These are phyloP conservation scores for Anguilla anguilla DNA, from an alignment of 2,797 vertebrate species.

Conservation along the genomic window DNA sequence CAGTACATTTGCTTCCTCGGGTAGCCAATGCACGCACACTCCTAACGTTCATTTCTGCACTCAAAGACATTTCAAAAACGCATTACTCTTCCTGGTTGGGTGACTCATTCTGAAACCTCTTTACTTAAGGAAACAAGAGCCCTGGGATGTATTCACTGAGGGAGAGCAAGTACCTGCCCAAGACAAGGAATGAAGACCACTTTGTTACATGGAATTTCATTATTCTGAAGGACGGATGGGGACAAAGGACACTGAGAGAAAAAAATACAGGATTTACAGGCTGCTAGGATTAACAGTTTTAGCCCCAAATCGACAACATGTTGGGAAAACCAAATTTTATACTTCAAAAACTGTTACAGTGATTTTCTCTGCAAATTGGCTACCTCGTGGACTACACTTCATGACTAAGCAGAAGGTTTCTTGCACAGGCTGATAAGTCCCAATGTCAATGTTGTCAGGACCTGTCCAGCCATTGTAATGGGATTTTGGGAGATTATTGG, in stretches of 20 bases:
- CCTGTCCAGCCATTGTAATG: neutral
- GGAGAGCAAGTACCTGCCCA: conserved; percentile 31
- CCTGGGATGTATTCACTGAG: conserved; percentile 22
- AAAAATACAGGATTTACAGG: neutral
- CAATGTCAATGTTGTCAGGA: neutral
- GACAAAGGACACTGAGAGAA: neutral
- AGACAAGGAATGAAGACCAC: conserved; percentile 31
- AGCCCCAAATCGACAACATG: neutral
- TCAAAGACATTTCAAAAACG: neutral
- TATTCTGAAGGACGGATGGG: conserved; percentile 30
- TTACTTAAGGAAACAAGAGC: neutral
- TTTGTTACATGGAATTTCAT: conserved; percentile 24
- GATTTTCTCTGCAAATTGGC: neutral
- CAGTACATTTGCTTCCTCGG: neutral
- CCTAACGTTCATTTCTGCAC: neutral
- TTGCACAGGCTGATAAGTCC: neutral
- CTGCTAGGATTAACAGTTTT: neutral
- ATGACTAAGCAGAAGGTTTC: neutral
- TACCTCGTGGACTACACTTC: neutral
- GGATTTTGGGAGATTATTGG: neutral
- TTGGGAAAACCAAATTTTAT: neutral
- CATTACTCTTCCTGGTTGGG: neutral
- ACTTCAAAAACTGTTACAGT: neutral
- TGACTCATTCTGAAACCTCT: conserved; percentile 12
- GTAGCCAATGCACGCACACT: neutral